A percentile compares a stretch with the other conserved stretches of the same genome.
These are phyloP conservation scores for Batillaria attramentaria DNA, from an alignment of 1,140 invertebrate genomes.

Conservation along the genomic window DNA sequence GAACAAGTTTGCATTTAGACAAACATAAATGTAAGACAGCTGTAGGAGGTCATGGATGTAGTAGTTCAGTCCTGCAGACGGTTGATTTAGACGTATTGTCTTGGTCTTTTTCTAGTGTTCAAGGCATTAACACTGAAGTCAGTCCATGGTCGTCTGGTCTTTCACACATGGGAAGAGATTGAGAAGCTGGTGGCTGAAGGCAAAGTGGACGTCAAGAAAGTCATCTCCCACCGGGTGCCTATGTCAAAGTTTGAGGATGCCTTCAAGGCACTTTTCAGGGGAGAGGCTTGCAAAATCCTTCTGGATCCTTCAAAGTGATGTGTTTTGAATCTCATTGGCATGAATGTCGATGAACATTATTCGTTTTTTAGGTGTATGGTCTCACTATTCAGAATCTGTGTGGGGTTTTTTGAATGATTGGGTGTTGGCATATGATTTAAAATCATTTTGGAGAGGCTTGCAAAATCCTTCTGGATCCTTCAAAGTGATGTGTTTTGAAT, in stretches of 20 bases:
- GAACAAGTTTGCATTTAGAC: too few relatives aligned
- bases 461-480: conserved; percentile 64
- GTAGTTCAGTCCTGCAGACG: not conserved
- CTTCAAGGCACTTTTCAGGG: conserved; percentile 58
- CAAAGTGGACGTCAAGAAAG: conserved; percentile 54
- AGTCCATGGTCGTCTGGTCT: conserved; percentile 62
- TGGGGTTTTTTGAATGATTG: not conserved
- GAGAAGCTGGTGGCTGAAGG: conserved; percentile 56
- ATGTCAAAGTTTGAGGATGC: conserved; percentile 66
- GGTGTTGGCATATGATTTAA: not conserved
- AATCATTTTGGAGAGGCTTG: too few relatives aligned
- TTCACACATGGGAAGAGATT: conserved; percentile 62
- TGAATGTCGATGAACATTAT: not conserved
- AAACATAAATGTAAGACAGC: too few relatives aligned
- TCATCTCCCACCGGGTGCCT: conserved; percentile 60
- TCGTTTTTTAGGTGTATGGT: not conserved
- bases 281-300: conserved; percentile 63
- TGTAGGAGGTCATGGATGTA: not conserved
- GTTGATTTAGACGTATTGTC: not conserved
- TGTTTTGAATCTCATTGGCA: not conserved
- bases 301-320: conserved; percentile 55
- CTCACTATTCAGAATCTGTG: not conserved
- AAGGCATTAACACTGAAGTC: conserved; percentile 62
- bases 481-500: conserved; percentile 34
- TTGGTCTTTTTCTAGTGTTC: conserved; percentile 54